Conservation (phyloP, 1,140 invertebrate genomes). For the Apolygus lucorum region DNA sequence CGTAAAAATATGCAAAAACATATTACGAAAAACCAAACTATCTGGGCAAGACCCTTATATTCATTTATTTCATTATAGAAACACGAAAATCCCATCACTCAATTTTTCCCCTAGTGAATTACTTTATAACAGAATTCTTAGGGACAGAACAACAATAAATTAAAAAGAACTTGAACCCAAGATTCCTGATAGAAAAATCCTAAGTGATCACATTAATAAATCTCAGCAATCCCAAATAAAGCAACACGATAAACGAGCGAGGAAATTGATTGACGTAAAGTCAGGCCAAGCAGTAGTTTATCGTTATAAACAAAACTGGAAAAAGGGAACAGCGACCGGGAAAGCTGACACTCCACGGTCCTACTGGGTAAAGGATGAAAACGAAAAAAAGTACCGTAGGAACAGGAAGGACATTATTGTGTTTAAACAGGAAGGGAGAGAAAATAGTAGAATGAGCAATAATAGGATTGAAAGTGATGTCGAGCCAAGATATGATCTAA, state of each 20-base stretch:
- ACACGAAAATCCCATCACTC: neutral
- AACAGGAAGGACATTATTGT: neutral
- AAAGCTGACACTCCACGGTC: neutral
- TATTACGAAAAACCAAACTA: neutral
- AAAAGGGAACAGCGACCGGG: neutral
- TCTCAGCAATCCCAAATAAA: neutral
- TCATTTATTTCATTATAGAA: neutral
- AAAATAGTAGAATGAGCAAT: no score
- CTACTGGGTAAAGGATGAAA: neutral
- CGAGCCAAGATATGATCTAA: neutral
- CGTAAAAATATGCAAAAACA: constrained; percentile 2
- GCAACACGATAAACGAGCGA: neutral
- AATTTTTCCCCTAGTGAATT: neutral
- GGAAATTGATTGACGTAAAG: neutral
- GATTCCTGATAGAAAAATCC: neutral
- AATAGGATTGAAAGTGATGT: no score
- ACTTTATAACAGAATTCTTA: neutral
- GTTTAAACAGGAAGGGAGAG: no score
- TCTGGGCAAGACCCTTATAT: constrained; percentile 10
- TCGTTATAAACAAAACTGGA: neutral
- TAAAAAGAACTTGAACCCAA: no score
- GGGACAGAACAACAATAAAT: neutral
- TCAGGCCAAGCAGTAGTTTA: neutral
- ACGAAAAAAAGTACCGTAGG: neutral
- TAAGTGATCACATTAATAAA: neutral